phyloP scores from a whole-genome alignment of 2,797 vertebrate species.

The Platalea minor region DNA sequence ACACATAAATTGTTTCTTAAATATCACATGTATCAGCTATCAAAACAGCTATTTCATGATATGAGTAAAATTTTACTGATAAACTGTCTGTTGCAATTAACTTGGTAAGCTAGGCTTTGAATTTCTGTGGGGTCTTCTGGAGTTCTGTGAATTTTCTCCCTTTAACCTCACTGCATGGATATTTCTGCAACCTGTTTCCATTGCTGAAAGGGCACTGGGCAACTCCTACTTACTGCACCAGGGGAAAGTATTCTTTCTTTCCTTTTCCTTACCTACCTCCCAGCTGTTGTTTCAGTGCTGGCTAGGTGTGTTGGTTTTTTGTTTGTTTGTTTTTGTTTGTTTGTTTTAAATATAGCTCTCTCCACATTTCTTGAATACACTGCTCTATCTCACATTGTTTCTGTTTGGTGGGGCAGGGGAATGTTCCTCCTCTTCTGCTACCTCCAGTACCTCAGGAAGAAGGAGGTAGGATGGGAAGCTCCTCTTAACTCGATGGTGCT shows the following conservation, averaged over 20 bases:
- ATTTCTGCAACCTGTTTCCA: background rate
- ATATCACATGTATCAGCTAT: fast-evolving
- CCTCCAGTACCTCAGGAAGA: background rate
- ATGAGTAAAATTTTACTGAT: background rate
- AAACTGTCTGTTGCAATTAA: background rate
- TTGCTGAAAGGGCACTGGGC: background rate
- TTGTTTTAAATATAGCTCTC: background rate
- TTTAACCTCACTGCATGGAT: background rate
- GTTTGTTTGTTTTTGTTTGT: fast-evolving
- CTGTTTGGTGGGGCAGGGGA: background rate
- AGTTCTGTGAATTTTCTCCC: background rate
- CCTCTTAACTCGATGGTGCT: background rate
- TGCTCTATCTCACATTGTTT: background rate
- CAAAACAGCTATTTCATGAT: background rate
- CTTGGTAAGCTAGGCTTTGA: background rate
- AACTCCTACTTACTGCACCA: background rate
- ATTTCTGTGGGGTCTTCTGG: background rate
- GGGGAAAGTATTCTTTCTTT: background rate
- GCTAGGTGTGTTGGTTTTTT: background rate
- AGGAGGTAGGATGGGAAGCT: background rate
- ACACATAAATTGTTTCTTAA: background rate
- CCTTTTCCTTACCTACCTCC: background rate
- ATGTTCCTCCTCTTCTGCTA: background rate
- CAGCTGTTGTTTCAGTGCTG: background rate
- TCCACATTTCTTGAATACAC: background rate